Evolutionary conservation across 1,140 invertebrate species (phyloP).

Genomic region (Yoshiicerus persimilis): DNA sequence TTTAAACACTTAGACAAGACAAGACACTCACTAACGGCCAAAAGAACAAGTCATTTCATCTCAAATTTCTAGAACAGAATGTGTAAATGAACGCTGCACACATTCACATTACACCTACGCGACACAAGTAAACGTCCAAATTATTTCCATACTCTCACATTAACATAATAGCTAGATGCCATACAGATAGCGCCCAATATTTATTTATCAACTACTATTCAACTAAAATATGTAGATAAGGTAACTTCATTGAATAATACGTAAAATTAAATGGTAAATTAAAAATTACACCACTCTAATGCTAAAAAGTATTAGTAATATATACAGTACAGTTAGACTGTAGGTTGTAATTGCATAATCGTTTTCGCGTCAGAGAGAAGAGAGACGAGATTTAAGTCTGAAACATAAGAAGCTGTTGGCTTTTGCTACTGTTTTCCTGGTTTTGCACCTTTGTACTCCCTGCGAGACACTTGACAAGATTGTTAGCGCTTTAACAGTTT

Average conservation of each 20-base stretch:
- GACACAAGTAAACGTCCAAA: not conserved
- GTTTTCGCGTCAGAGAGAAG: not conserved
- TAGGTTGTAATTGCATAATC: not conserved
- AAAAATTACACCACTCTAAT: not conserved
- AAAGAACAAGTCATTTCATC: constrained; percentile 13
- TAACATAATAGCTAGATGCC: not conserved
- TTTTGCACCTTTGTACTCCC: not conserved
- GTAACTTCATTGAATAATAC: too few relatives aligned
- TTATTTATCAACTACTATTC: not conserved
- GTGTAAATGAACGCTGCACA: not conserved
- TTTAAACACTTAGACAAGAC: constrained; percentile 15
- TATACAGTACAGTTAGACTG: too few relatives aligned
- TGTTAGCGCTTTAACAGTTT: not conserved
- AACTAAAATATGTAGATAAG: too few relatives aligned
- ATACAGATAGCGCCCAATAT: not conserved
- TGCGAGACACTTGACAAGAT: not conserved
- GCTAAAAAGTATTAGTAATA: too few relatives aligned
- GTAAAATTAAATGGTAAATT: not conserved
- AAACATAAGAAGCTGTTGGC: not conserved
- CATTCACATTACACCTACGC: not conserved
- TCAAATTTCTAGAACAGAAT: not conserved
- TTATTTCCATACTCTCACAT: not conserved
- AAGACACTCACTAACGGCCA: not conserved
- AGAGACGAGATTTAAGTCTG: not conserved
- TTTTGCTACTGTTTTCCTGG: not conserved